These are phyloP conservation scores for Geodia barretti DNA, from an alignment of 37 sponge, comb jelly and placozoan genomes.

Conservation along the genomic window DNA sequence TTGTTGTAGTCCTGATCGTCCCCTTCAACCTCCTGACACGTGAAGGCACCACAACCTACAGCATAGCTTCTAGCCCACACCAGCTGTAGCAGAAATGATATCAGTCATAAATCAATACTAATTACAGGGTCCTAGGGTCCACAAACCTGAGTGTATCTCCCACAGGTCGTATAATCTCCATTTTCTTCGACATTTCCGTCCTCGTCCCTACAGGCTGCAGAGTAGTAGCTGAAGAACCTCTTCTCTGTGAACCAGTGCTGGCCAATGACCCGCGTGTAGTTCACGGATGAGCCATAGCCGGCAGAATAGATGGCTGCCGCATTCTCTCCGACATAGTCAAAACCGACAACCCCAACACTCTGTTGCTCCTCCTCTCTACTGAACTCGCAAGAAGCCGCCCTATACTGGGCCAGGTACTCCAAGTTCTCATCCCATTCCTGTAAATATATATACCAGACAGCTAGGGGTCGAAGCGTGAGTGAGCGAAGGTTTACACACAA, in stretches of 20 bases:
- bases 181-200: conserved; percentile 46
- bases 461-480: no score
- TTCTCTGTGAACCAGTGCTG: conserved; percentile 19
- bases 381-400: conserved; percentile 41
- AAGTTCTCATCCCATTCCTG: conserved; percentile 50
- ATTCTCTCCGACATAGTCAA: conserved; percentile 27
- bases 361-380: conserved; percentile 27
- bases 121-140: neutral
- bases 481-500: no score
- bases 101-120: no score
- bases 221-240: conserved; percentile 15
- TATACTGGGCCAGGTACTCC: conserved; percentile 45
- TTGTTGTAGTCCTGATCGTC: no score
- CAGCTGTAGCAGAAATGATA: neutral
- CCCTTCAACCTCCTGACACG: neutral
- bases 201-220: conserved; percentile 16
- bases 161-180: conserved; percentile 13
- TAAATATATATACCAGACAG: no score
- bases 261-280: conserved; percentile 22
- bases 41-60: neutral
- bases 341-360: neutral
- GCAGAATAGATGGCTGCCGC: conserved; percentile 3
- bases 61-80: neutral
- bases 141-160: conserved; percentile 19
- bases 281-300: no score